These are phyloP conservation scores for Hemicentrotus pulcherrimus DNA, from an alignment of 35 echinoderm and acorn worm species.

Conservation along the genomic window DNA sequence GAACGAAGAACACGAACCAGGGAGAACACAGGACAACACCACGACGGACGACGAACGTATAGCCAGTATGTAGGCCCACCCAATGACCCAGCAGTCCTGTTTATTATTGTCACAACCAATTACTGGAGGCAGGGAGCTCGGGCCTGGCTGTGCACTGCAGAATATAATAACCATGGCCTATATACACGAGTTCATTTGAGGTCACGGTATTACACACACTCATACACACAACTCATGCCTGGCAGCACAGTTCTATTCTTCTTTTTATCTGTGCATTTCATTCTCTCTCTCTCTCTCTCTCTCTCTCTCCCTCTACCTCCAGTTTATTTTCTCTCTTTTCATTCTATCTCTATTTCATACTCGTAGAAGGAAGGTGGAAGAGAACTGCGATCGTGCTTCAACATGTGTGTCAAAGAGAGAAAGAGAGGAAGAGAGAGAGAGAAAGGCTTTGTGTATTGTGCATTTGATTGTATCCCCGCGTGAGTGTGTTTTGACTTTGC, in stretches of 20 bases:
- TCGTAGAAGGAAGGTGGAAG: neutral
- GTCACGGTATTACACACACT: slow-evolving; percentile 48
- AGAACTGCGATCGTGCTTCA: neutral
- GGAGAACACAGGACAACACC: neutral
- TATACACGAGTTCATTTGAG: slow-evolving; percentile 50
- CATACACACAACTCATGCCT: slow-evolving; percentile 24
- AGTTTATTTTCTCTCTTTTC: neutral
- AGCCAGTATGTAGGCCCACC: slow-evolving; percentile 36
- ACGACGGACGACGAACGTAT: neutral
- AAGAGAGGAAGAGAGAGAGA: neutral
- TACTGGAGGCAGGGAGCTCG: slow-evolving; percentile 37
- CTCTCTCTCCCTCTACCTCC: neutral
- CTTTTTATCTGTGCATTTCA: slow-evolving; percentile 6
- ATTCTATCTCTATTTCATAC: neutral
- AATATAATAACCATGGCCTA: slow-evolving; percentile 53
- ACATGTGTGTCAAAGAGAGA: neutral
- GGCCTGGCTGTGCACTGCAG: slow-evolving; percentile 33
- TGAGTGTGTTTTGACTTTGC: slow-evolving; percentile 17
- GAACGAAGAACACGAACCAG: slow-evolving; percentile 23
- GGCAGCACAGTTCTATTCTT: neutral
- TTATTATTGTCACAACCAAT: slow-evolving; percentile 58
- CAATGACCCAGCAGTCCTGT: slow-evolving; percentile 46
- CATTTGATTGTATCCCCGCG: neutral
- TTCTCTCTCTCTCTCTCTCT: neutral
- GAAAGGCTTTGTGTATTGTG: neutral